These are phyloP conservation scores for Procambarus virginalis DNA, from an alignment of 1,140 invertebrate species.

Conservation along the genomic window DNA sequence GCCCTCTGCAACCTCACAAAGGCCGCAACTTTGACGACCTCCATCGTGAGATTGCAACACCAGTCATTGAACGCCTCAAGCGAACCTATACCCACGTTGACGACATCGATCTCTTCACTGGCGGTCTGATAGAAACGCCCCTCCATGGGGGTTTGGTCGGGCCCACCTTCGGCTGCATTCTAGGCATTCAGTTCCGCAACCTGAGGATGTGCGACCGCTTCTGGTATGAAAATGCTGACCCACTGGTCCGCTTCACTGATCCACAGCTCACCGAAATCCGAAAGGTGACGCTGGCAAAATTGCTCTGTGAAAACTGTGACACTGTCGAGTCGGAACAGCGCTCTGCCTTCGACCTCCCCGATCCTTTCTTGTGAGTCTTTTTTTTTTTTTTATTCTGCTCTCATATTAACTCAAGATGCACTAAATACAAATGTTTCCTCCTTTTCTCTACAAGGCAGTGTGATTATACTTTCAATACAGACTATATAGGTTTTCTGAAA, in stretches of 20 bases:
- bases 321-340: constrained; percentile 88
- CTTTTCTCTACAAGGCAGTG: no score
- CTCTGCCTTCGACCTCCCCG: constrained; percentile 89
- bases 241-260: constrained; percentile 77
- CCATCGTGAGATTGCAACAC: constrained; percentile 76
- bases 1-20: constrained; percentile 78
- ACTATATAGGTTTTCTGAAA: no score
- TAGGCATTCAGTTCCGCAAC: constrained; percentile 78
- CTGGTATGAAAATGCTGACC: constrained; percentile 82
- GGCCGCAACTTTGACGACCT: constrained; percentile 86
- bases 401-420: no score
- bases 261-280: constrained; percentile 93
- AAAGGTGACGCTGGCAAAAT: constrained; percentile 91
- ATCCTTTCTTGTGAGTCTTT: constrained; percentile 77
- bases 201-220: constrained; percentile 91
- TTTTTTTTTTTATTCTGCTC: no score
- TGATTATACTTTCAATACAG: no score
- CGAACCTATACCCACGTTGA: constrained; percentile 76
- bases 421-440: no score
- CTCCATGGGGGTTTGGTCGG: constrained; percentile 77
- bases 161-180: constrained; percentile 78
- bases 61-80: constrained; percentile 74
- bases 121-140: constrained; percentile 77
- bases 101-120: constrained; percentile 76
- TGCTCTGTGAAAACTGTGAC: constrained; percentile 96